These are phyloP conservation scores for Cryptocheilus praepositus DNA, from an alignment of 2,888 invertebrate genomes.

Conservation along the genomic window DNA sequence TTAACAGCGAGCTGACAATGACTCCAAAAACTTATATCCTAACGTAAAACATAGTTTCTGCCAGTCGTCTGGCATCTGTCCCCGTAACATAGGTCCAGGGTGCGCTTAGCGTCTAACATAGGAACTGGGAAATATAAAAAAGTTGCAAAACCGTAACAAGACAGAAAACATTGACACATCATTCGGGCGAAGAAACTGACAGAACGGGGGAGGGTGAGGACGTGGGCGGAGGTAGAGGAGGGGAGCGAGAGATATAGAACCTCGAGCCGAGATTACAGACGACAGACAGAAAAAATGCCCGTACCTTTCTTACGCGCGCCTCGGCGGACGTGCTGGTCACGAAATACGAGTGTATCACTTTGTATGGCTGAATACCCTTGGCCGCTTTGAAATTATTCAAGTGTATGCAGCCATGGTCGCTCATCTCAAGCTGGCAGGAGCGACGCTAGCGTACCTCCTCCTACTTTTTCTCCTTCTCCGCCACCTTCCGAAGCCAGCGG, in stretches of 20 bases:
- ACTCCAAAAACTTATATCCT: too few species aligned
- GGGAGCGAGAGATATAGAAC: constrained; percentile 26
- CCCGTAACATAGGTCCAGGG: too few species aligned
- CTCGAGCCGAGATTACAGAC: constrained; percentile 33
- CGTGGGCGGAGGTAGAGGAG: constrained; percentile 13
- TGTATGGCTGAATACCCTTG: constrained; percentile 84
- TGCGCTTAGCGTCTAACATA: too few species aligned
- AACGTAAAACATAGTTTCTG: too few species aligned
- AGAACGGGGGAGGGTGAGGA: background rate
- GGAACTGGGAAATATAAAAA: too few species aligned
- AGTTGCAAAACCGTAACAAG: too few species aligned
- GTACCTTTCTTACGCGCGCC: constrained; percentile 89
- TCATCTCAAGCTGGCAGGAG: constrained; percentile 76
- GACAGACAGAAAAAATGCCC: constrained; percentile 44
- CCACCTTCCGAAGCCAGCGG: background rate
- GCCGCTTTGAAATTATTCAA: constrained; percentile 86
- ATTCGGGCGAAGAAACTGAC: background rate
- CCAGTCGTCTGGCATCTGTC: too few species aligned
- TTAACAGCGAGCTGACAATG: too few species aligned
- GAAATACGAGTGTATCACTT: constrained; percentile 90
- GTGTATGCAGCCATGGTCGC: constrained; percentile 86
- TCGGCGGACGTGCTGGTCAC: constrained; percentile 88
- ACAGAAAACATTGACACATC: background rate
- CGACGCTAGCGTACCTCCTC: constrained; percentile 36
- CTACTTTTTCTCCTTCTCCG: background rate